Base-by-base conservation (phyloP, 35 echinoderm and acorn worm genomes). In the Hemicentrotus pulcherrimus region DNA sequence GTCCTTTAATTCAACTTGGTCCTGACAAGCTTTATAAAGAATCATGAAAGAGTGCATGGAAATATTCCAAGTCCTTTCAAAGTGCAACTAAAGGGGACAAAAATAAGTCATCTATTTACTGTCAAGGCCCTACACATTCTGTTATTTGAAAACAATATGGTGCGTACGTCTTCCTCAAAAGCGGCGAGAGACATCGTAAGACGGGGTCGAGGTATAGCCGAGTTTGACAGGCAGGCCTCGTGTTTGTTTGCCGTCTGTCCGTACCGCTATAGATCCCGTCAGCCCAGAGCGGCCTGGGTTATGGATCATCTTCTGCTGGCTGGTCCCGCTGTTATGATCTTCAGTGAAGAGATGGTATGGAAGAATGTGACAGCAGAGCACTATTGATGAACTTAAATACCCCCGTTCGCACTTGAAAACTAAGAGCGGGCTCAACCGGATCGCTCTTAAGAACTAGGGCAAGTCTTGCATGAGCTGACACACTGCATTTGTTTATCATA, bases 161-260 rank as follows among this genome's bases (percentile, higher is more conserved):
- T 28, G 28, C 65, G 5, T n/a, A 78, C 19, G 19, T 78, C 65
- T 78, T 78, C 6, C 6, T 78, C 19, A 4, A 18, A 78, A 28
- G 6, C 24, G 28, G 19, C 65, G 7, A 28, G 65, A 78, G 65
- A 78, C 19, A 22, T 22, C 19, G 24, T n/a, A 78, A 78, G 65
- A 78, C 65, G 4, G 65, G 65, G 65, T 78, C 65, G 65, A n/a
- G 65, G 65, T 30, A 78, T 28, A 78, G 65, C 65, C 18, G 65
- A 78, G 6, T 78, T 78, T 78, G 65, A 78, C 65, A 78, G 65
- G 65, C 65, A 78, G 65, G 52, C 24, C 65, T 8, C 28, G 65
- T 78, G 65, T 78, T 78, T 78, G 65, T 78, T 78, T 78, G 65
- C 65, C 65, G 65, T 78, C 65, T 78, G 65, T 78, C 65, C 65